These are phyloP conservation scores for Ichneumon xanthorius DNA, from an alignment of 2,888 invertebrate species.

Conservation along the genomic window DNA sequence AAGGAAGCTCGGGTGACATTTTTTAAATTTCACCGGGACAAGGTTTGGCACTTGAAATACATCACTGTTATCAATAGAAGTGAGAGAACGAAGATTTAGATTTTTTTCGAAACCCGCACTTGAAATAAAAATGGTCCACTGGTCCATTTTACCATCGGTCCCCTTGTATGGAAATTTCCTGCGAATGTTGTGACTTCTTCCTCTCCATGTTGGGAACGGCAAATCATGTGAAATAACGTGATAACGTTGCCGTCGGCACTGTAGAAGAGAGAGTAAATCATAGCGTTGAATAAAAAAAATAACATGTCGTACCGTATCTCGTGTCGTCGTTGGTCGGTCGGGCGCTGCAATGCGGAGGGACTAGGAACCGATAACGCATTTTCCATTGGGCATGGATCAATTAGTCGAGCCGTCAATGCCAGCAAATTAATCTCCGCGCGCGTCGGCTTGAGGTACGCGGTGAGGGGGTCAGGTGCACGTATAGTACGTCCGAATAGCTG, in stretches of 20 bases:
- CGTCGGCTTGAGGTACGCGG: conserved; percentile 46
- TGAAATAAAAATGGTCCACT: no score
- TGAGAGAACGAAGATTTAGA: no score
- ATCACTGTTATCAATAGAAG: no score
- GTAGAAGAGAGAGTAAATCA: background rate
- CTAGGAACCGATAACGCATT: conserved; percentile 63
- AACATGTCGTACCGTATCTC: conserved; percentile 1
- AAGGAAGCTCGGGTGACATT: no score
- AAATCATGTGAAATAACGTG: background rate
- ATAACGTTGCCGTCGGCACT: background rate
- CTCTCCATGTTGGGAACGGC: background rate
- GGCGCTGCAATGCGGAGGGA: conserved; percentile 1
- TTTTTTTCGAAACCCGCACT: no score
- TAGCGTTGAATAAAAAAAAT: conserved; percentile 14
- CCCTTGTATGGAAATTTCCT: background rate
- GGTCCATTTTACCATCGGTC: no score
- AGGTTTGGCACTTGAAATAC: no score
- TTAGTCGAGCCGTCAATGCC: conserved; percentile 67
- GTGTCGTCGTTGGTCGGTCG: background rate
- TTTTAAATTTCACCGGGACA: no score
- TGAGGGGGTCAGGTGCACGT: background rate
- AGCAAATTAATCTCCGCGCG: conserved; percentile 66
- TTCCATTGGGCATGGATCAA: conserved; percentile 68
- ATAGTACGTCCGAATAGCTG: conserved; percentile 40
- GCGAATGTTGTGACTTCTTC: background rate